phyloP scores from a whole-genome alignment of 1,140 invertebrate species.

The Drosophila elegans region DNA sequence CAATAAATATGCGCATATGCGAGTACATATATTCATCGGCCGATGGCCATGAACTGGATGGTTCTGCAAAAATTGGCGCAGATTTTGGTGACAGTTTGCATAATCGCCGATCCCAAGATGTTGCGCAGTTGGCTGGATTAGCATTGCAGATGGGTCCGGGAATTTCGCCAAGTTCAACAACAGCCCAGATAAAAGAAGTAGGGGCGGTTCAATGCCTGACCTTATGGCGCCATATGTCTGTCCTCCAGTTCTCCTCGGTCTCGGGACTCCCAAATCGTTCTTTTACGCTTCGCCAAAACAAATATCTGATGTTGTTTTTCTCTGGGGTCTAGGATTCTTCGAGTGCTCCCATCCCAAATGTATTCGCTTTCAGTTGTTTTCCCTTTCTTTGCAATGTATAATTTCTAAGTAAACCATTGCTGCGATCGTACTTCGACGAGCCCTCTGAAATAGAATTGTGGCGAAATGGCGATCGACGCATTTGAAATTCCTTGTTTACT shows the following conservation, averaged over 20 bases:
- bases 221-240: conserved; percentile 68
- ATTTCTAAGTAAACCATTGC: conserved; percentile 35
- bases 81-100: conserved; percentile 57
- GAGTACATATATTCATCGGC: conserved; percentile 30
- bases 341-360: conserved; percentile 9
- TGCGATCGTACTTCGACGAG: conserved; percentile 20
- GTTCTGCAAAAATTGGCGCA: conserved; percentile 69
- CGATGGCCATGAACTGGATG: conserved; percentile 68
- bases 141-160: conserved; percentile 65
- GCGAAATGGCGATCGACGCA: conserved; percentile 4
- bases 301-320: conserved; percentile 28
- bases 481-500: conserved; percentile 42
- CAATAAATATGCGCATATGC: conserved; percentile 61
- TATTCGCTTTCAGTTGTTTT: conserved; percentile 48
- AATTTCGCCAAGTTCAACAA: conserved; percentile 59
- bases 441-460: conserved; percentile 32
- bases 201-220: conserved; percentile 65
- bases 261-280: conserved; percentile 7
- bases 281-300: conserved; percentile 19
- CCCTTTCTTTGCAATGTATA: conserved; percentile 43
- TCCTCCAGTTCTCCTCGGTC: neutral
- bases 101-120: conserved; percentile 50
- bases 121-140: conserved; percentile 59
- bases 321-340: conserved; percentile 24
- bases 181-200: conserved; percentile 42